Conservation (phyloP, 2,888 invertebrate genomes). For the Acleris laterana region DNA sequence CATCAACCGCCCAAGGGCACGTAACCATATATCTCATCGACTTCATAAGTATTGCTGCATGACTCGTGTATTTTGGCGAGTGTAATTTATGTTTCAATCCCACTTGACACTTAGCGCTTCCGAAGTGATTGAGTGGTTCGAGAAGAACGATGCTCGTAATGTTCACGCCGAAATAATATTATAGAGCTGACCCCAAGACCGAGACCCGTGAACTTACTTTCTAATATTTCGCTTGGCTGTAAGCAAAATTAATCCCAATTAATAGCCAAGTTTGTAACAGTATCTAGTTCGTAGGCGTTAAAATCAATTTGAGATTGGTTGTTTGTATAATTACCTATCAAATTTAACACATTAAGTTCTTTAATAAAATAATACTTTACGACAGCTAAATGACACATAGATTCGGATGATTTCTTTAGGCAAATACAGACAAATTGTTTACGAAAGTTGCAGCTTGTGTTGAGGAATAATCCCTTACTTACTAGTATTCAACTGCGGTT, state of each 20-base stretch:
- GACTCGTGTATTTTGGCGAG: slow-evolving; percentile 28
- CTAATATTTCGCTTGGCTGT: slow-evolving; percentile 51
- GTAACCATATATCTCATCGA: no score
- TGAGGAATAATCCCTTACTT: no score
- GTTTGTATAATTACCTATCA: background rate
- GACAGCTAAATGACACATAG: no score
- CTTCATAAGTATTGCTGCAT: slow-evolving; percentile 7
- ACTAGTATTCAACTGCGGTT: no score
- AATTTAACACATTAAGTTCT: no score
- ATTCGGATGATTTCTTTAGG: no score
- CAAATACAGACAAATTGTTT: no score
- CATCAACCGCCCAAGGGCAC: slow-evolving; percentile 3
- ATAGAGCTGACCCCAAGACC: slow-evolving; percentile 32
- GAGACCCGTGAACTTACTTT: slow-evolving; percentile 54
- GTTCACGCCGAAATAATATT: slow-evolving; percentile 33
- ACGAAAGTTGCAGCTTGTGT: no score
- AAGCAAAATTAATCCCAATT: slow-evolving; percentile 24
- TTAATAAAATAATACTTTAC: no score
- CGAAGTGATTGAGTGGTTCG: slow-evolving; percentile 44
- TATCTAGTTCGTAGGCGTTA: slow-evolving; percentile 10
- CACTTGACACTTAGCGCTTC: slow-evolving; percentile 38
- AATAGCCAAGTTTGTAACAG: slow-evolving; percentile 25
- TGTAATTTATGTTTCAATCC: slow-evolving; percentile 43
- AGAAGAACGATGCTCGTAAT: slow-evolving; percentile 40
- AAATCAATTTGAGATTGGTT: slow-evolving; percentile 8